Evolutionary conservation across 2,797 vertebrate genomes (phyloP).

Genomic region (Gymnodraco acuticeps): DNA sequence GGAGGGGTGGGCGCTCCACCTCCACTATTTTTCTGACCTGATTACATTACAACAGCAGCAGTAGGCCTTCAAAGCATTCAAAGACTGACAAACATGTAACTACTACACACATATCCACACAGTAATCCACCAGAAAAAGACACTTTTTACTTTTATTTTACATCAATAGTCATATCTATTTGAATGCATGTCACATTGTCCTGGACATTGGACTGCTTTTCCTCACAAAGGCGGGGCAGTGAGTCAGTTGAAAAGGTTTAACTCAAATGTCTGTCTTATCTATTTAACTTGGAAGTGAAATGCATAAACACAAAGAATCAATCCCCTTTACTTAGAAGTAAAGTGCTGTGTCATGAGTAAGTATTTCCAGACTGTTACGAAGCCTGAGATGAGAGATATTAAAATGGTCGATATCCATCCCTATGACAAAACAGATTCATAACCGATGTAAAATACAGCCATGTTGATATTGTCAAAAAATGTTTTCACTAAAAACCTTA

Average conservation of each 20-base stretch:
- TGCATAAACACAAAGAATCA: conserved; percentile 1
- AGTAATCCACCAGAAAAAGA: not conserved
- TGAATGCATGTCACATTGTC: not conserved
- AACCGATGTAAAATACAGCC: not conserved
- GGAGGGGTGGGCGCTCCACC: conserved; percentile 29
- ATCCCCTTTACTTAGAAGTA: conserved; percentile 3
- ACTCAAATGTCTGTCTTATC: conserved; percentile 11
- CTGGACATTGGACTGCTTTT: conserved; percentile 43
- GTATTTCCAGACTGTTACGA: conserved; percentile 24
- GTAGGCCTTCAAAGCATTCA: conserved; percentile 23
- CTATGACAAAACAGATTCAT: not conserved
- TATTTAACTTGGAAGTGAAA: conserved; percentile 19
- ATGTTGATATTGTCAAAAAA: not conserved
- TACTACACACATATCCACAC: not conserved
- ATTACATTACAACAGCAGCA: conserved; percentile 55
- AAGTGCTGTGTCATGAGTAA: conserved; percentile 32
- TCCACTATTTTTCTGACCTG: conserved; percentile 53
- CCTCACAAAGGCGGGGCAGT: not conserved
- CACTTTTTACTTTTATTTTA: not conserved
- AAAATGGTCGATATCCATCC: not conserved
- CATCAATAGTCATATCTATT: not conserved
- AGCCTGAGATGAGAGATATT: not conserved
- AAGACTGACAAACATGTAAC: conserved; percentile 12
- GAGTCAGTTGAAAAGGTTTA: conserved; percentile 28
- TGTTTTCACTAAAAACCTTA: not conserved